Percentiles rank a stretch among this genome's conserved stretches.
These are phyloP conservation scores for Megaceryle torquata DNA, from an alignment of 2,113 vertebrate species.

Conservation along the genomic window DNA sequence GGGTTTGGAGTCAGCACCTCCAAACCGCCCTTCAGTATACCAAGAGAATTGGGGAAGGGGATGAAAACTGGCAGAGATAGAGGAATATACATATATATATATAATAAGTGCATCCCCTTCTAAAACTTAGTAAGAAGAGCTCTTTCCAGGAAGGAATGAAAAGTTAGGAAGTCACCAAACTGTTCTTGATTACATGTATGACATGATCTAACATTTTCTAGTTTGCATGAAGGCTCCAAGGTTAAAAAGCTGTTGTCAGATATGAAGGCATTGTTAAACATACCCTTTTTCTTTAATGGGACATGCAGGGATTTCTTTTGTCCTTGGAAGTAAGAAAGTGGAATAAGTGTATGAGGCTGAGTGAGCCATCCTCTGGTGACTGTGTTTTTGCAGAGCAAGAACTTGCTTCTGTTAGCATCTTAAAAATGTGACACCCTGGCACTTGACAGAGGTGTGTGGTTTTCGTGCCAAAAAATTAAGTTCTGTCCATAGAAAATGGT, in stretches of 20 bases:
- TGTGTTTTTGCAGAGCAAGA: not conserved
- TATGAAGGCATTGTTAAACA: not conserved
- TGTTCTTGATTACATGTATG: fast-evolving
- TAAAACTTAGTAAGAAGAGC: not conserved
- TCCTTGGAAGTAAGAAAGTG: not conserved
- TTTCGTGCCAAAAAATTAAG: not conserved
- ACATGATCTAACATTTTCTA: not conserved
- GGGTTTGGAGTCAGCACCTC: no score
- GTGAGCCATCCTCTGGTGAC: not conserved
- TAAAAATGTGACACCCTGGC: not conserved
- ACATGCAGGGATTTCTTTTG: not conserved
- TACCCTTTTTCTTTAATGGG: not conserved
- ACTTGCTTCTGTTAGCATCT: not conserved
- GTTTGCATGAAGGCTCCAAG: not conserved
- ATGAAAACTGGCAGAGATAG: not conserved
- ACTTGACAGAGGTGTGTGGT: not conserved
- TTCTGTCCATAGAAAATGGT: not conserved
- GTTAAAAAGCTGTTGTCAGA: not conserved
- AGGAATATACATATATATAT: not conserved
- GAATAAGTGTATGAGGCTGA: not conserved
- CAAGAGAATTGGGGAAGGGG: fast-evolving
- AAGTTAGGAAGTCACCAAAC: not conserved
- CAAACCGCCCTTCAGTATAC: not conserved
- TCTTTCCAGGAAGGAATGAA: not conserved
- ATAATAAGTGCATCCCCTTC: not conserved